phyloP scores from a whole-genome alignment of 2,797 vertebrate genomes.

The Leuciscus waleckii region DNA sequence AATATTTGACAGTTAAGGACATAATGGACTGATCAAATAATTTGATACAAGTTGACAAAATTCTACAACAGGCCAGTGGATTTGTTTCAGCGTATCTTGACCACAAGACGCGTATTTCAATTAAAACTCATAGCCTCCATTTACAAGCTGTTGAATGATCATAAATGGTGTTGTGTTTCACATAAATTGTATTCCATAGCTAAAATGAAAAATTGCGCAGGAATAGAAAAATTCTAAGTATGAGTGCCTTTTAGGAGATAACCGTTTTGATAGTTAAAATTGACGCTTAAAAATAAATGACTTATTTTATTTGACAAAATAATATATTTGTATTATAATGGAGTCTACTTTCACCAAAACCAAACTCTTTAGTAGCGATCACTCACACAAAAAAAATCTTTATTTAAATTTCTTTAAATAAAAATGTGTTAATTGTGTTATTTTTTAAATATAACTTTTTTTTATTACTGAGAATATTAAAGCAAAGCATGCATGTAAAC shows the following conservation, averaged over 20 bases:
- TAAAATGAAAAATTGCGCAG: background rate
- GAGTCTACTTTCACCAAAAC: background rate
- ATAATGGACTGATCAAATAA: background rate
- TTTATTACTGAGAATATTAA: conserved; percentile 3
- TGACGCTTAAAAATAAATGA: background rate
- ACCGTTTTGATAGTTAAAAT: background rate
- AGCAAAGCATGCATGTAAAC: background rate
- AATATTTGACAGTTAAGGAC: conserved; percentile 59
- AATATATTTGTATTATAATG: background rate
- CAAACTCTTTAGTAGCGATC: background rate
- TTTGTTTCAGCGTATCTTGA: background rate
- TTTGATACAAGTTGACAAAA: background rate
- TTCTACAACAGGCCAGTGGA: background rate
- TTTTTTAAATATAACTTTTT: background rate
- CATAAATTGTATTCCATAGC: background rate
- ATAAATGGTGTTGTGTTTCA: background rate
- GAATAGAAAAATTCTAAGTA: background rate
- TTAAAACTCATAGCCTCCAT: background rate
- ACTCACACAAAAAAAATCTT: background rate
- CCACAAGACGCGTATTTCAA: background rate
- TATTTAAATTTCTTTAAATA: background rate
- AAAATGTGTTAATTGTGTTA: background rate
- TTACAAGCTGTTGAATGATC: background rate
- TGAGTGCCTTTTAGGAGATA: background rate
- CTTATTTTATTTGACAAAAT: background rate